Percentiles rank a stretch among this genome's conserved stretches.
Conservation (phyloP, 2,113 vertebrate genomes). For the Petroica traversi region DNA sequence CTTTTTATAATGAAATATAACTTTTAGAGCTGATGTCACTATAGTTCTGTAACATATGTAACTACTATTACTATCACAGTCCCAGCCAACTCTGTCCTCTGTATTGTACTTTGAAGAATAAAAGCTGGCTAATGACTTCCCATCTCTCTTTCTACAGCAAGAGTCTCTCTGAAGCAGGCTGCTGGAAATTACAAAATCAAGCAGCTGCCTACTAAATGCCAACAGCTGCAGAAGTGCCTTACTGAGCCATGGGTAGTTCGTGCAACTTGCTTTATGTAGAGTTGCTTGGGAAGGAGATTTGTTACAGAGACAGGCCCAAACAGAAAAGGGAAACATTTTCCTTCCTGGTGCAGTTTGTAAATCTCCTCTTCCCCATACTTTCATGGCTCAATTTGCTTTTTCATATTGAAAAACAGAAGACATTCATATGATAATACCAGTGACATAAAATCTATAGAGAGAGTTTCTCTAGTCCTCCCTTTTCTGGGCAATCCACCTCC, state of each 20-base stretch:
- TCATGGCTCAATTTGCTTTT: not conserved
- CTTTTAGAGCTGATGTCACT: not conserved
- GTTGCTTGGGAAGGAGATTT: not conserved
- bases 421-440: not conserved
- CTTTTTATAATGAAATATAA: not conserved
- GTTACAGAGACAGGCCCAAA: not conserved
- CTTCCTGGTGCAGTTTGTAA: not conserved
- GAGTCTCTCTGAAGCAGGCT: not conserved
- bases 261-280: not conserved
- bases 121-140: constrained; percentile 23
- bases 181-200: constrained; percentile 24
- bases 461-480: not conserved
- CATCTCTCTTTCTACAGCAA: not conserved
- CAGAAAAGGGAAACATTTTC: not conserved
- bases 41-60: not conserved
- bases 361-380: not conserved
- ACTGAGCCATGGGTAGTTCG: not conserved
- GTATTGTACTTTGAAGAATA: not conserved
- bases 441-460: not conserved
- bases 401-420: not conserved
- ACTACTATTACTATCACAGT: not conserved
- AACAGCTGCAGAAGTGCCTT: constrained; percentile 35
- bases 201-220: constrained; percentile 40
- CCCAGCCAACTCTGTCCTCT: not conserved
- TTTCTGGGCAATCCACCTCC: not conserved